Evolutionary conservation across 2,888 invertebrate genomes (phyloP).

Genomic region (Trichogramma evanescens): DNA sequence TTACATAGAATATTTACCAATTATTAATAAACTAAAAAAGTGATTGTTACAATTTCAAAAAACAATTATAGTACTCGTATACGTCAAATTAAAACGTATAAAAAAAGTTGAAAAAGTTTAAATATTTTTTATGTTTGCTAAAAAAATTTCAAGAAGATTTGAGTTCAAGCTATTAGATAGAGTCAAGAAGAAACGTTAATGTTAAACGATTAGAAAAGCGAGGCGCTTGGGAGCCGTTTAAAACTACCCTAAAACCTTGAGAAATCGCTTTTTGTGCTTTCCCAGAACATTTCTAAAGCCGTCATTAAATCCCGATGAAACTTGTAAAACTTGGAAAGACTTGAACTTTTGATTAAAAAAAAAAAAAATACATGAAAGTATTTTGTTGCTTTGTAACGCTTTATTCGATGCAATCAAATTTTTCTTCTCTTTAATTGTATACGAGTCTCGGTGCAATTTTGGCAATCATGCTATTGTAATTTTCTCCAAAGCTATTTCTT

Average conservation of each 20-base stretch:
- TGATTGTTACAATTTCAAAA: too few relatives aligned
- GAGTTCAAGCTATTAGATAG: constrained; percentile 39
- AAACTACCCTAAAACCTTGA: constrained; percentile 26
- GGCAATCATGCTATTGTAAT: too few relatives aligned
- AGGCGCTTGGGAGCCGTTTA: constrained; percentile 44
- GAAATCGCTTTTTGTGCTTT: constrained; percentile 38
- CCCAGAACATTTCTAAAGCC: constrained; percentile 10
- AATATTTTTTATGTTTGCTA: constrained; percentile 29
- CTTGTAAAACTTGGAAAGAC: constrained; percentile 20
- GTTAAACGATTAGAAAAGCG: constrained; percentile 43
- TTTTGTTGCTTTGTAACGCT: too few relatives aligned
- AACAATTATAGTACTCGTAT: too few relatives aligned
- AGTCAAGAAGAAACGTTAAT: constrained; percentile 38
- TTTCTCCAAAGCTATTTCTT: too few relatives aligned
- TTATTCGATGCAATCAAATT: not conserved
- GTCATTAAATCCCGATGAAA: constrained; percentile 17
- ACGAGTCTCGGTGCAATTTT: not conserved
- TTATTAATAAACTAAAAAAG: too few relatives aligned
- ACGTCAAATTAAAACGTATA: too few relatives aligned
- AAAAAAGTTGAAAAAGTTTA: too few relatives aligned
- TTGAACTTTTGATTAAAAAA: constrained; percentile 15
- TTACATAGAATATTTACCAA: too few relatives aligned
- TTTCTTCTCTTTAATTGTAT: not conserved
- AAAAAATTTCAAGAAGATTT: constrained; percentile 40
- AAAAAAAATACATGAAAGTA: too few relatives aligned